Evolutionary conservation across 2,113 vertebrate genomes (phyloP).

Genomic region (Maccullochella peelii): DNA sequence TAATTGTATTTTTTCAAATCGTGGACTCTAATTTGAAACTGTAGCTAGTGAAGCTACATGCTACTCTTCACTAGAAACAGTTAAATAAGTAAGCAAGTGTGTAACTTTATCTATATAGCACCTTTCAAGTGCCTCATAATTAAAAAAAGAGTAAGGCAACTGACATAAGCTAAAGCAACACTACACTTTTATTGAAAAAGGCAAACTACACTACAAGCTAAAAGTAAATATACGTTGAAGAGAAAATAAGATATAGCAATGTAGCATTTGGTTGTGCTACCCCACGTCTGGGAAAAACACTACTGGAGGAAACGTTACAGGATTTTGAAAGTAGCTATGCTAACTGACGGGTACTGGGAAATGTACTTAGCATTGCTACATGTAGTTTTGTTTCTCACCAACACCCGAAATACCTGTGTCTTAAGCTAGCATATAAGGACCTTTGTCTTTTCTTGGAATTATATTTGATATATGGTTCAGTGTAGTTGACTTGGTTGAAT

Average conservation of each 20-base stretch:
- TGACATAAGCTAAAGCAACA: no score
- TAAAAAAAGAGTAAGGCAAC: no score
- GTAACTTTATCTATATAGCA: no score
- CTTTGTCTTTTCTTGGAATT: background rate
- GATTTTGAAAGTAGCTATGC: no score
- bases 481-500: background rate
- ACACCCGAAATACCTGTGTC: background rate
- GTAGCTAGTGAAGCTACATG: background rate
- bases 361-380: background rate
- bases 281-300: background rate
- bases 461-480: background rate
- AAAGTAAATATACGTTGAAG: background rate
- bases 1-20: background rate
- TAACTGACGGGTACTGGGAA: background rate
- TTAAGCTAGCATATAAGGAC: background rate
- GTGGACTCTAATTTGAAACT: background rate
- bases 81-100: no score
- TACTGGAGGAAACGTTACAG: no score
- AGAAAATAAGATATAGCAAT: background rate
- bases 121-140: no score
- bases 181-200: no score
- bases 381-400: background rate
- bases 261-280: background rate
- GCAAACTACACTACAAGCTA: no score
- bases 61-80: background rate